Evolutionary conservation across 92 coral and sea anemone genomes (phyloP), one percentile per base, ranked within the genome.

Genomic region (Parazoanthus swiftii): DNA sequence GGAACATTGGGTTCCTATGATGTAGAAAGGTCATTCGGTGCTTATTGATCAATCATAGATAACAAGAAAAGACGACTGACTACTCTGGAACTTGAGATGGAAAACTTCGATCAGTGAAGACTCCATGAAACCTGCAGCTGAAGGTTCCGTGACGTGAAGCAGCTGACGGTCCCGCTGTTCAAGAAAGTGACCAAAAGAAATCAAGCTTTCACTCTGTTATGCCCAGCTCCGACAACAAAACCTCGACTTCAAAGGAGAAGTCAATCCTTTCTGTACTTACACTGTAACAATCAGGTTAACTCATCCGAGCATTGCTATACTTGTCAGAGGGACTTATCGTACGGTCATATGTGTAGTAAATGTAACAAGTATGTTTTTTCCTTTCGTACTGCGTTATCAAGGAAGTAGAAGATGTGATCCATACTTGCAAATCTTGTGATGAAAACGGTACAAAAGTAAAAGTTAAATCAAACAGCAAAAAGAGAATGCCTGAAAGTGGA

Each of bases 1-100:
- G 84, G 80, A 65, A 85, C 90, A 51, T 56, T 85, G 44, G 89
- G 90, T 16, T 85, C 91, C 37, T 85, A 89, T 76, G 91, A 86
- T 89, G 85, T 89, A 71, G 90, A 85, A 75, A 70, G 91, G 74
- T 37, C 89, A 13, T 72, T 89, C 88, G 56, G 77, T 66, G 80
- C 74, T 51, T 83, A 83, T 65, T 23, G 50, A 43, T 84, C 70
- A 9, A 67, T 88, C 66, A 42, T 80, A 23, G 66, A 70, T 33
- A 51, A 79, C 39, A 88, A 86, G 39, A 44, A 68, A 56, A 59
- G 80, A 80, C 50, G 63, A 23, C 90, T 79, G 46, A 83, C 81
- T 44, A 54, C 71, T 43, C 74, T 89, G 92, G 90, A 90, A 90
- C 81, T 74, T 90, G 29, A 75, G 81, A 68, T 84, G 80, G 38